phyloP scores from a whole-genome alignment of 2,113 vertebrate genomes.

The Phodopus roborovskii region DNA sequence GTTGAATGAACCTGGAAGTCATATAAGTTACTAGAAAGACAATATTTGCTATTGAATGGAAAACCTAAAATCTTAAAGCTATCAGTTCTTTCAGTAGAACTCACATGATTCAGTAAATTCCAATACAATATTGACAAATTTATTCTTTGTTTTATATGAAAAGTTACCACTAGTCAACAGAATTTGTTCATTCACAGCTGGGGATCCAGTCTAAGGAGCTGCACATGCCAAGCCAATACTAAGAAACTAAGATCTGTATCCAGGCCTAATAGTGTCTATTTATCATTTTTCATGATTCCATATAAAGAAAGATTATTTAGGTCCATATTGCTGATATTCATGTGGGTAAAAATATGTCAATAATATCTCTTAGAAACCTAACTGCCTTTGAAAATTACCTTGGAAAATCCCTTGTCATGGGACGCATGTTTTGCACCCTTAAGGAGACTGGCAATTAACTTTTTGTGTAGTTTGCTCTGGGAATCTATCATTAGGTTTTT shows the following conservation, averaged over 20 bases:
- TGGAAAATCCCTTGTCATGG: background rate
- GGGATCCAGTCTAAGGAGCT: accelerated
- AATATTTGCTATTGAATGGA: background rate
- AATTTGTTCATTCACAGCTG: background rate
- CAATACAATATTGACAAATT: background rate
- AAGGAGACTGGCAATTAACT: slow-evolving; percentile 18
- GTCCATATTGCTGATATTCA: background rate
- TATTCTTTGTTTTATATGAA: slow-evolving; percentile 8
- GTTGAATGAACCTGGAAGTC: background rate
- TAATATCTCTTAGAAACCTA: background rate
- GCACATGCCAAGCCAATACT: background rate
- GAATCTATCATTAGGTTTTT: slow-evolving; percentile 17
- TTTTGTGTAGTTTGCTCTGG: background rate
- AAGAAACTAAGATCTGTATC: accelerated
- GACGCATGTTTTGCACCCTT: background rate
- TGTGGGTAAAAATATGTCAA: slow-evolving; percentile 2
- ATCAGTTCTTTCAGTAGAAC: background rate
- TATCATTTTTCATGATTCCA: background rate
- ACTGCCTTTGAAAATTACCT: background rate
- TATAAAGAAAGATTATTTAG: slow-evolving; percentile 9
- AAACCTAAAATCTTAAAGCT: background rate
- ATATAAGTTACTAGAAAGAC: background rate
- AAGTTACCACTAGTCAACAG: background rate
- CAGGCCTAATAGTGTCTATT: background rate
- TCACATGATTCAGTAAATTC: background rate